Evolutionary conservation across 2,888 invertebrate genomes (phyloP).

Genomic region (Trachelus tabidus): DNA sequence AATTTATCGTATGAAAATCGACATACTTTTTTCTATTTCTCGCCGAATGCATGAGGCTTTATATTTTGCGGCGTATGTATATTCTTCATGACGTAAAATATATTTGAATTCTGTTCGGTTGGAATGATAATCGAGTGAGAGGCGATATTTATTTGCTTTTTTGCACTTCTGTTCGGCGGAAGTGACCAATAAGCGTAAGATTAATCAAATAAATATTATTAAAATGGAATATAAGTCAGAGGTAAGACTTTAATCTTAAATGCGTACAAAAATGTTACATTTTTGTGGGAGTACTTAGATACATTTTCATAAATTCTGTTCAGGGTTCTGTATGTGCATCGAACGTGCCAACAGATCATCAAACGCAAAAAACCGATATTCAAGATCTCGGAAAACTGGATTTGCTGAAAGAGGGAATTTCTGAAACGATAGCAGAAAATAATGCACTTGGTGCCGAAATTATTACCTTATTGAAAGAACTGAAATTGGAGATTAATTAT

Average conservation of each 20-base stretch:
- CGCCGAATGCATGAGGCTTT: background rate
- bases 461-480: conserved; percentile 33
- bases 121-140: background rate
- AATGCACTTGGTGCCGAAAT: conserved; percentile 42
- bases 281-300: background rate
- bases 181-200: background rate
- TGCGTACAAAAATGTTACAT: background rate
- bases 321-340: background rate
- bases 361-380: background rate
- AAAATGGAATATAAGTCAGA: background rate
- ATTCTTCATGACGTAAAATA: background rate
- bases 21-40: background rate
- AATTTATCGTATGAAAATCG: background rate
- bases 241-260: background rate
- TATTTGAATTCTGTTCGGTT: background rate
- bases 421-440: conserved; percentile 51
- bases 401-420: conserved; percentile 40
- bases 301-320: background rate
- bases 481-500: conserved; percentile 46
- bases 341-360: background rate
- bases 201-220: background rate
- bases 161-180: background rate
- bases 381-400: conserved; percentile 31
- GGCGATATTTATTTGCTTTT: background rate
- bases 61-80: background rate